Base-by-base conservation (phyloP, 2,113 vertebrate genomes). In the Ceratotherium simum region DNA sequence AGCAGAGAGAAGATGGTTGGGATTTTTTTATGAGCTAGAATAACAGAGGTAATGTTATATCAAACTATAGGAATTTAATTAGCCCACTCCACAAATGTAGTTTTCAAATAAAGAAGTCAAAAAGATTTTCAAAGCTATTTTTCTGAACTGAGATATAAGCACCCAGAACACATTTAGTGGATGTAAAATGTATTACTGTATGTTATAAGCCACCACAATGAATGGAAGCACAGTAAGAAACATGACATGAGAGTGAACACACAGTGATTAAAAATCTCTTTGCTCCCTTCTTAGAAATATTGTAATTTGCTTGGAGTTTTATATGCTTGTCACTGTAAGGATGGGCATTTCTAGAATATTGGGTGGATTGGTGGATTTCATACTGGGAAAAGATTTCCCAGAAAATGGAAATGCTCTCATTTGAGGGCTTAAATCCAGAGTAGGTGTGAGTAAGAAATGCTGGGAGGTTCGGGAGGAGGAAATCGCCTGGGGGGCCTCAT, bases 1-100 rank as follows among this genome's bases (percentile, higher is more conserved):
- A 93, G 90, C 79, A 80, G 65, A 89, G 73, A 96, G 90, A 96
- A 91, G 86, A 96, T 89, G 93, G 91, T 88, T 92, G 86, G 85
- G 29, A 87, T 83, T 94, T 97, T 95, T 97, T 97, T 90, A 96
- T 95, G 83, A 97, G 95, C 75, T 90, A 78, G 95, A 97, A 96
- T 91, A 97, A 96, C 89, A 88, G 94, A 98, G 88, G 87, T 96
- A 96, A 97, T 94, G 82, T 95, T 97, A 82, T 96, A 96, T 94
- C 29, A 80, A 96, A 98, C 95, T 85, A 96, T 96, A 97, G 94
- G 94, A 97, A 97, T 98, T 98, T 98, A 98, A 98, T 98, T 98
- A 98, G 94, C 87, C 76, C n/a, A 97, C 96, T 95, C 94, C 81
- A 98, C 90, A 93, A 97, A 98, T 96, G 94, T 90, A 97, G 94